Evolutionary conservation across 2,888 invertebrate genomes (phyloP).

Genomic region (Caenorhabditis sinica): DNA sequence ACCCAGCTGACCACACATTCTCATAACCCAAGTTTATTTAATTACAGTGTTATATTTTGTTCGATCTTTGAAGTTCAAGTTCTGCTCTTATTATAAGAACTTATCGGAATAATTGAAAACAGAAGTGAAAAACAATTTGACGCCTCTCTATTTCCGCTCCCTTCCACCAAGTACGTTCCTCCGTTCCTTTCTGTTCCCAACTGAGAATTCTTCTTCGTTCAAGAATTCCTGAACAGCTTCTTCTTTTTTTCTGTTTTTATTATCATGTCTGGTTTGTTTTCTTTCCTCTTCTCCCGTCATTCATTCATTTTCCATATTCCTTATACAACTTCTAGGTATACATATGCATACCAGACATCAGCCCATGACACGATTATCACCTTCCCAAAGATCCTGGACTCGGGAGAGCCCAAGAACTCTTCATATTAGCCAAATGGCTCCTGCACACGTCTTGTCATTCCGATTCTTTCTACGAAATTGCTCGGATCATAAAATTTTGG

Average conservation of each 20-base stretch:
- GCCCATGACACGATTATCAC: constrained; percentile 41
- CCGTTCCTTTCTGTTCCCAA: constrained; percentile 14
- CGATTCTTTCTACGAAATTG: constrained; percentile 20
- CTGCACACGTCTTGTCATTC: background rate
- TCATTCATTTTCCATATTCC: constrained; percentile 3
- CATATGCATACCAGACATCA: constrained; percentile 47
- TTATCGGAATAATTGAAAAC: constrained; percentile 30
- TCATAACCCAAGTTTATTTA: constrained; percentile 9
- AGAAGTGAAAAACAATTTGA: constrained; percentile 14
- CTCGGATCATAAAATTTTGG: constrained; percentile 41
- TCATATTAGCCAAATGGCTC: constrained; percentile 9
- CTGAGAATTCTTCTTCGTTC: constrained; percentile 17
- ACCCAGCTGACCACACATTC: background rate
- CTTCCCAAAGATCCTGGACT: constrained; percentile 13
- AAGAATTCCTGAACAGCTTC: constrained; percentile 12
- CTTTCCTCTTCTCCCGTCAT: constrained; percentile 11
- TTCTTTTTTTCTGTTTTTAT: constrained; percentile 46
- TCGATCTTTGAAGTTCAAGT: constrained; percentile 31
- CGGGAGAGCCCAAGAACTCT: background rate
- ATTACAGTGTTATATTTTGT: constrained; percentile 3
- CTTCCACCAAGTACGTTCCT: constrained; percentile 21
- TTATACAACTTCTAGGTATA: constrained; percentile 33
- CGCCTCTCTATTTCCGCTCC: background rate
- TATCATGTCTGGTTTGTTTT: constrained; percentile 17
- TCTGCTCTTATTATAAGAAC: constrained; percentile 2